Conservation (phyloP, 2,113 vertebrate species). For the Pluvianellus socialis region DNA sequence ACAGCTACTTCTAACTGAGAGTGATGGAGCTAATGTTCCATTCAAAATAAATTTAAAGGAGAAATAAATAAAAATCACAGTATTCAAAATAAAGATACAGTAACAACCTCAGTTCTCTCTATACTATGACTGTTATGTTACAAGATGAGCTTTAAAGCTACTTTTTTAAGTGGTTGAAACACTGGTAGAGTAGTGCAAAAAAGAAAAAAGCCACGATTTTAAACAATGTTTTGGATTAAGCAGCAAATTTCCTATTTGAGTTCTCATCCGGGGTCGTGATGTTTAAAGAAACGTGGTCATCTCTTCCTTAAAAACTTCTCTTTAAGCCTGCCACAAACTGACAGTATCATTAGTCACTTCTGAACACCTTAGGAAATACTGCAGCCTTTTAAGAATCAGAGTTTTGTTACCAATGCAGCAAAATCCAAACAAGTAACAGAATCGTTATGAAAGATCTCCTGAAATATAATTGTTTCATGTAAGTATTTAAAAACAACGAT, state of each 20-base stretch:
- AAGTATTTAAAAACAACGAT: neutral
- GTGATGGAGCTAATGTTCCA: neutral
- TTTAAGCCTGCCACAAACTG: neutral
- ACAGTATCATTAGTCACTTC: neutral
- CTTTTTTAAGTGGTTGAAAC: neutral
- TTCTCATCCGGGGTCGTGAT: neutral
- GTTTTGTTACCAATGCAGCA: neutral
- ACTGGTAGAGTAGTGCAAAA: neutral
- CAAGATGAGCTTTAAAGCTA: neutral
- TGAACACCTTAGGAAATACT: neutral
- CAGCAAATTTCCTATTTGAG: neutral
- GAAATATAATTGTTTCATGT: neutral
- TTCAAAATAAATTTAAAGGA: neutral
- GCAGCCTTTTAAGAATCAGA: neutral
- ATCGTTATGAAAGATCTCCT: neutral
- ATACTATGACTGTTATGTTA: neutral
- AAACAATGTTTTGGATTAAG: neutral
- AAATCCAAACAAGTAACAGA: neutral
- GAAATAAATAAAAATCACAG: neutral
- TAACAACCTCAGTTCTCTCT: neutral
- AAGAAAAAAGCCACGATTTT: neutral
- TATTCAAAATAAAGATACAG: neutral
- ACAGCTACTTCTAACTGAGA: neutral
- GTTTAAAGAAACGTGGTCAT: accelerated
- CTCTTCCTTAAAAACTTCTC: neutral